Conservation (phyloP, 2,113 vertebrate genomes). For the Protomyctophum bolini region DNA sequence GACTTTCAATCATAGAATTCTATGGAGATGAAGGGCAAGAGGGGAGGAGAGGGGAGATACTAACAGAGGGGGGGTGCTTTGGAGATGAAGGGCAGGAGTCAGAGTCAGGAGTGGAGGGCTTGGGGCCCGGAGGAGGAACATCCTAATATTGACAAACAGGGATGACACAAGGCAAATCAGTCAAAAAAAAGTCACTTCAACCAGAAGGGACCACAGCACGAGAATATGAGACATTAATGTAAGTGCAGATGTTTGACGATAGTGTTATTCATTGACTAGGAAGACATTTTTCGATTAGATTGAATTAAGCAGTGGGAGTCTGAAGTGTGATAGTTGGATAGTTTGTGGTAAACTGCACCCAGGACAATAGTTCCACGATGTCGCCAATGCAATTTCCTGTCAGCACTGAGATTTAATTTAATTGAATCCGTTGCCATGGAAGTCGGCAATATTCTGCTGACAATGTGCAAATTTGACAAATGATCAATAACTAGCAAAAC, state of each 20-base stretch:
- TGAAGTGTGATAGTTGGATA: not conserved
- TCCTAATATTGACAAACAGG: constrained; percentile 79
- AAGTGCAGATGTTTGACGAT: constrained; percentile 6
- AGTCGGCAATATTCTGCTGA: no score
- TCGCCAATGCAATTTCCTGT: no score
- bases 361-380: no score
- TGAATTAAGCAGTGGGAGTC: constrained; percentile 36
- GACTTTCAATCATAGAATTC: not conserved
- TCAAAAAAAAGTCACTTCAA: constrained; percentile 25
- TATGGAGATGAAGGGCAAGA: not conserved
- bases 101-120: constrained; percentile 83
- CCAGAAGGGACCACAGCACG: constrained; percentile 23
- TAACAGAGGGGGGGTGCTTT: constrained; percentile 89
- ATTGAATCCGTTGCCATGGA: no score
- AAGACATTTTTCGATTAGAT: not conserved
- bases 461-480: no score
- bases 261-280: constrained; percentile 1
- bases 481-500: no score
- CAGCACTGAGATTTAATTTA: no score
- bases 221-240: constrained; percentile 15
- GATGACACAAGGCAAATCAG: constrained; percentile 25
- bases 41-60: constrained; percentile 71
- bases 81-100: constrained; percentile 89
- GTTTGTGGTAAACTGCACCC: no score
- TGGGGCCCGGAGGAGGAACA: constrained; percentile 79